Evolutionary conservation across 2,113 vertebrate genomes (phyloP).

Genomic region (Lepus timidus): DNA sequence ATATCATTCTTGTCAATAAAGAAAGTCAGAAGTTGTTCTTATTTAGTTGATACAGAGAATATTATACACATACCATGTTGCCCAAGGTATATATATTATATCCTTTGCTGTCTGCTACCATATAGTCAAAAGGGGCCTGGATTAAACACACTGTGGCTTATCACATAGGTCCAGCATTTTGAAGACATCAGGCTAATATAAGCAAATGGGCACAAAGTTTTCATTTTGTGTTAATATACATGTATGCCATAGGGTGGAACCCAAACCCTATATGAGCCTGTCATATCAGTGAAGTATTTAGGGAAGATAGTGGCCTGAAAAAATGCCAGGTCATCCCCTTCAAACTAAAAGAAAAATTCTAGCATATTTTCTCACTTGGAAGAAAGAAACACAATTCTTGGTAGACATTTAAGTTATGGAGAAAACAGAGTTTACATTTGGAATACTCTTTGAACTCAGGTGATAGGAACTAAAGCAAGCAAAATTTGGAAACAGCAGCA

Average conservation of each 20-base stretch:
- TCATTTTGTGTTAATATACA: fast-evolving
- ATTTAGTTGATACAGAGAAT: background rate
- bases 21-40: background rate
- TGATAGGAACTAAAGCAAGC: background rate
- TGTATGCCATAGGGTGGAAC: background rate
- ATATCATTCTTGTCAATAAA: background rate
- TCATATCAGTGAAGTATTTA: background rate
- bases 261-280: background rate
- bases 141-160: background rate
- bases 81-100: background rate
- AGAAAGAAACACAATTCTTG: background rate
- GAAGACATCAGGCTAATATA: background rate
- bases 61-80: background rate
- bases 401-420: background rate
- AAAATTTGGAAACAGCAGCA: background rate
- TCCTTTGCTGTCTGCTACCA: background rate
- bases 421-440: background rate
- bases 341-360: background rate
- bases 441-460: background rate
- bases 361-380: background rate
- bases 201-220: background rate
- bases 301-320: background rate
- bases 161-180: background rate
- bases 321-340: background rate
- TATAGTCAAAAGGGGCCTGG: background rate